Conservation (phyloP, 1,140 invertebrate genomes). For the Idris sp. region DNA sequence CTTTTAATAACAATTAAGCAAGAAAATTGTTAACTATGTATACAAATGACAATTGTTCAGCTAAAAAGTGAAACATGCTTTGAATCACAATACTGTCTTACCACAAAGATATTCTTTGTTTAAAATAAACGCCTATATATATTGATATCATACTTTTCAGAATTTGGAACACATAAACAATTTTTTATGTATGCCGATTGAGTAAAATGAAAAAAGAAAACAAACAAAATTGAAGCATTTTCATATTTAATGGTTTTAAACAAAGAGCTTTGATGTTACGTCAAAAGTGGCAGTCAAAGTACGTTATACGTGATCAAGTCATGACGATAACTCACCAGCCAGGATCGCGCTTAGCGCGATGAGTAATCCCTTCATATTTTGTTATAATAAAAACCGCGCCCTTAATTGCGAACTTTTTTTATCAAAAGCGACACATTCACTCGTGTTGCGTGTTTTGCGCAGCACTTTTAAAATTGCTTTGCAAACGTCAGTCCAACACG, state of each 20-base stretch:
- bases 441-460: constrained; percentile 16
- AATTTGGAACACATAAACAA: constrained; percentile 2
- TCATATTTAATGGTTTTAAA: constrained; percentile 4
- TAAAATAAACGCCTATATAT: no score
- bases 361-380: constrained; percentile 69
- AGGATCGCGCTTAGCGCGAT: constrained; percentile 71
- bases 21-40: not conserved
- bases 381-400: not conserved
- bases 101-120: constrained; percentile 15
- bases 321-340: constrained; percentile 66
- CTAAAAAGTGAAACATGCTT: constrained; percentile 4
- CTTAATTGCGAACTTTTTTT: constrained; percentile 4
- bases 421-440: constrained; percentile 19
- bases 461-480: not conserved
- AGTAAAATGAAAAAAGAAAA: constrained; percentile 6
- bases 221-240: not conserved
- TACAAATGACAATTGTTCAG: constrained; percentile 1
- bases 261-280: constrained; percentile 34
- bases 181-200: not conserved
- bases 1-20: not conserved
- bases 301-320: constrained; percentile 10
- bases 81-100: constrained; percentile 13
- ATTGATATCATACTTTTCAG: no score
- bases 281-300: constrained; percentile 30
- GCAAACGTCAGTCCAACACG: constrained; percentile 13